Evolutionary conservation across 2,888 invertebrate species (phyloP).

Genomic region (Craniophora ligustri): DNA sequence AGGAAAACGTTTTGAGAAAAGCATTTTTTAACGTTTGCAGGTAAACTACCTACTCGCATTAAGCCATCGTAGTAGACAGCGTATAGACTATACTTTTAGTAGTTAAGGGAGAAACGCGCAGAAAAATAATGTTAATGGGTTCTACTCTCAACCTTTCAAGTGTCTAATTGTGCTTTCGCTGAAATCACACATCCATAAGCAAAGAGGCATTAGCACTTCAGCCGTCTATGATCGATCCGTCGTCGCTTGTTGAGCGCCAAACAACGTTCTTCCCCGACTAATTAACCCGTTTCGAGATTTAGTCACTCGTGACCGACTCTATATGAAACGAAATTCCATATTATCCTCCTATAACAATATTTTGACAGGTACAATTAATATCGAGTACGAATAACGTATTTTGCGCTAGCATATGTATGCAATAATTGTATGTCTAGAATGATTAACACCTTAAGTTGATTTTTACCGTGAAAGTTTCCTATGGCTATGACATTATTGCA

Average conservation of each 20-base stretch:
- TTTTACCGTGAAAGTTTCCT: too few relatives aligned
- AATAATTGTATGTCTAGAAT: too few relatives aligned
- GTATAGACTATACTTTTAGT: too few relatives aligned
- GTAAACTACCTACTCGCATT: too few relatives aligned
- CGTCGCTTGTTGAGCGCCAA: conserved; percentile 20
- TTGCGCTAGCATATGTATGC: neutral
- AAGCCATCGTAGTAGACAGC: too few relatives aligned
- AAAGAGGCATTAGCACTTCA: conserved; percentile 22
- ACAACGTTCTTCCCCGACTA: conserved; percentile 24
- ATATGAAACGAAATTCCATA: conserved; percentile 12
- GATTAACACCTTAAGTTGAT: too few relatives aligned
- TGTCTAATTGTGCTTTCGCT: conserved; percentile 6
- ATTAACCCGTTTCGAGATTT: conserved; percentile 32
- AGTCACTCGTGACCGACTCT: conserved; percentile 9
- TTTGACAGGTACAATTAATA: conserved; percentile 23
- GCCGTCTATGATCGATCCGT: conserved; percentile 31
- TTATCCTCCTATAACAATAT: conserved; percentile 15
- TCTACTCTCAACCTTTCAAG: neutral
- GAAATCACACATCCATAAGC: conserved; percentile 13
- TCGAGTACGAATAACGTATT: conserved; percentile 4
- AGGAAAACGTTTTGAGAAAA: too few relatives aligned
- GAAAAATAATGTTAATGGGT: too few relatives aligned
- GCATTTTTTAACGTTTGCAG: too few relatives aligned
- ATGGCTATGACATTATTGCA: too few relatives aligned
- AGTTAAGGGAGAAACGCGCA: too few relatives aligned